phyloP scores from a whole-genome alignment of 1,140 invertebrate species.

The Drosophila bocqueti region DNA sequence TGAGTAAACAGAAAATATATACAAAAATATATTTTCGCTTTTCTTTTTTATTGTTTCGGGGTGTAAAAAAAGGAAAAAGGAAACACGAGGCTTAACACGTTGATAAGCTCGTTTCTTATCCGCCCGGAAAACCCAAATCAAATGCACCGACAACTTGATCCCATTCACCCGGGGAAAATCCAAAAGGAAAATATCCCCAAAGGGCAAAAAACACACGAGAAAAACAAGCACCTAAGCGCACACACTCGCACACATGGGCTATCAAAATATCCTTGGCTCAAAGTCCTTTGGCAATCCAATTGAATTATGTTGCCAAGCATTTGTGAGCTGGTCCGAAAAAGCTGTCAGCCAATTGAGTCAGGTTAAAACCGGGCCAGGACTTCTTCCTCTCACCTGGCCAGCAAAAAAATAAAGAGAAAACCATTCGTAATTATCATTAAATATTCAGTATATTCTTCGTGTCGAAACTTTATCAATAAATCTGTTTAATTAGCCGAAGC shows the following conservation, averaged over 20 bases:
- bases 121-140: slow-evolving; percentile 57
- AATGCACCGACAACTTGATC: slow-evolving; percentile 68
- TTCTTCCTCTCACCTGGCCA: not conserved
- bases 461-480: slow-evolving; percentile 66
- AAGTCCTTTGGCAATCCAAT: slow-evolving; percentile 72
- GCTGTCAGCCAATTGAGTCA: slow-evolving; percentile 68
- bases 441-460: slow-evolving; percentile 50
- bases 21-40: slow-evolving; percentile 21
- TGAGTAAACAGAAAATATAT: slow-evolving; percentile 10
- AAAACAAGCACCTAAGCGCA: slow-evolving; percentile 27
- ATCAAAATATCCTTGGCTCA: slow-evolving; percentile 50
- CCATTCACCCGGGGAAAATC: slow-evolving; percentile 41
- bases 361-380: slow-evolving; percentile 29
- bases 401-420: not conserved
- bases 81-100: slow-evolving; percentile 33
- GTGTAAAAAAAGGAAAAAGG: slow-evolving; percentile 1
- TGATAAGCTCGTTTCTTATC: slow-evolving; percentile 52
- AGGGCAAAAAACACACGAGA: slow-evolving; percentile 2
- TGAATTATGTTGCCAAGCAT: slow-evolving; percentile 75
- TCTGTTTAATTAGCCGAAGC: slow-evolving; percentile 58
- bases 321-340: slow-evolving; percentile 40
- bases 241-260: slow-evolving; percentile 43
- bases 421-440: slow-evolving; percentile 30
- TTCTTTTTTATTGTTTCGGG: not conserved
- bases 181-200: slow-evolving; percentile 34